Evolutionary conservation across 2,888 invertebrate species (phyloP).

Genomic region (Phengaris alcon): DNA sequence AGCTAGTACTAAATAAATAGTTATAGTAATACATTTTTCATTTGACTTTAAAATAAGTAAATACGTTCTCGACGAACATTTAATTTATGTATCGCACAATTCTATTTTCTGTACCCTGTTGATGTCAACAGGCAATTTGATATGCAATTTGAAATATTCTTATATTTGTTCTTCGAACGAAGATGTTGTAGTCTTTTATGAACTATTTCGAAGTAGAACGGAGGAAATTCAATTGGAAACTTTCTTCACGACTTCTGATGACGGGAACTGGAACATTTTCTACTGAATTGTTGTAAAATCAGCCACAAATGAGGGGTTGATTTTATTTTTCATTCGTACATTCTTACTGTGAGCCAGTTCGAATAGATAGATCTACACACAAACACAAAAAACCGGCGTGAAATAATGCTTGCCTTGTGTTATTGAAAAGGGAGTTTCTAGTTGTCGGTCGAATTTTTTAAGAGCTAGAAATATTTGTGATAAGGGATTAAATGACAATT

Average conservation of each 20-base stretch:
- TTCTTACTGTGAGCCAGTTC: background rate
- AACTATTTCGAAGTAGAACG: constrained; percentile 41
- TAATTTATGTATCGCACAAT: background rate
- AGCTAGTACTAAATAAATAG: no score
- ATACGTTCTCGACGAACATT: background rate
- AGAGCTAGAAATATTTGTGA: no score
- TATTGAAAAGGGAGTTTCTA: no score
- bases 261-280: constrained; percentile 53
- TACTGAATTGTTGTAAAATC: constrained; percentile 44
- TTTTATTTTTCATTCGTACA: constrained; percentile 28
- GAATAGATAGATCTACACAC: no score
- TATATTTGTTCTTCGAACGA: constrained; percentile 35
- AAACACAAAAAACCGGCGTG: no score
- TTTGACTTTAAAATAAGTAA: no score
- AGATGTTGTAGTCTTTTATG: constrained; percentile 42
- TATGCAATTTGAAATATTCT: constrained; percentile 34
- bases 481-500: no score
- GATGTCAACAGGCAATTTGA: background rate
- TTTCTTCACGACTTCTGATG: constrained; percentile 54
- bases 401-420: no score
- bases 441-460: no score
- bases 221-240: constrained; percentile 56
- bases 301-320: constrained; percentile 37
- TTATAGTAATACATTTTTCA: no score
- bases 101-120: background rate